Evolutionary conservation across 2,113 vertebrate genomes (phyloP).

Genomic region (Notiomystis cincta): DNA sequence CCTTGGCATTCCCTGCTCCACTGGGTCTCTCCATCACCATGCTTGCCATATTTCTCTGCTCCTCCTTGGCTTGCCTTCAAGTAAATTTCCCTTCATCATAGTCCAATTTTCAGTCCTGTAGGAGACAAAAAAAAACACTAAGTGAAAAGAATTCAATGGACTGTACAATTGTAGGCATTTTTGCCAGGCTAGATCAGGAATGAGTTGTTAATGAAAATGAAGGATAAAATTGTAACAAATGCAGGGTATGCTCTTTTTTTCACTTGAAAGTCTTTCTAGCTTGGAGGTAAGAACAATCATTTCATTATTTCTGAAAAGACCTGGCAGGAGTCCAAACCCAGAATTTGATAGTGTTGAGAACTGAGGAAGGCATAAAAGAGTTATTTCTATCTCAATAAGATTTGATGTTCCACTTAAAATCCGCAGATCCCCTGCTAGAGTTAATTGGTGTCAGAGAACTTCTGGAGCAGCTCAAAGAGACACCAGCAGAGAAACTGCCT

Average conservation of each 20-base stretch:
- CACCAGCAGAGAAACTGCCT: neutral
- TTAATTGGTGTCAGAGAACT: conserved; percentile 23
- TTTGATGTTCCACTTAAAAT: conserved; percentile 19
- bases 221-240: neutral
- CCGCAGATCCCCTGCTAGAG: neutral
- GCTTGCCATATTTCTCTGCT: neutral
- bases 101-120: neutral
- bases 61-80: neutral
- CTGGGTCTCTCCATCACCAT: neutral
- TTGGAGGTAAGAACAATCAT: neutral
- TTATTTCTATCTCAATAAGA: conserved; percentile 1
- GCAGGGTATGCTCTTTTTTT: neutral
- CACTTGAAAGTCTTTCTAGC: neutral
- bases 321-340: neutral
- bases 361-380: neutral
- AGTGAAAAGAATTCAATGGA: neutral
- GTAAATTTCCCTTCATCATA: neutral
- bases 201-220: neutral
- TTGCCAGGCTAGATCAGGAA: neutral
- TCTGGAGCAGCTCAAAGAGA: neutral
- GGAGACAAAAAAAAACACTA: neutral
- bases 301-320: conserved; percentile 26
- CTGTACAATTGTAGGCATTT: neutral
- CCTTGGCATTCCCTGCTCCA: neutral
- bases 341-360: neutral